Evolutionary conservation across 2,888 invertebrate species (phyloP).

Genomic region (Podabrus alpinus): DNA sequence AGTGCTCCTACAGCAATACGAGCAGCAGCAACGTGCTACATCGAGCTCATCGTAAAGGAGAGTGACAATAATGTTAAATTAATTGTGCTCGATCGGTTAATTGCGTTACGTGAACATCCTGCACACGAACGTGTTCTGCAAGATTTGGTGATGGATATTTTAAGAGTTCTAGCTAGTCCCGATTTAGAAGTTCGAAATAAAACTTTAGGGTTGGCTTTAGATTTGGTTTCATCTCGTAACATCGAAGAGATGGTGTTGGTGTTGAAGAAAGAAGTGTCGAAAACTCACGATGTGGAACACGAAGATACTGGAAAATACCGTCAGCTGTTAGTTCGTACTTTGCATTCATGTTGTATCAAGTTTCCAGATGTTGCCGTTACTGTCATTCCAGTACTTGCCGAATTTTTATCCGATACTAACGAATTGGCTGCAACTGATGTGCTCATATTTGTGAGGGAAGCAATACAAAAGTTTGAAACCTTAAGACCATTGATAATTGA

Average conservation of each 20-base stretch:
- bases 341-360: conserved; percentile 92
- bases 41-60: conserved; percentile 98
- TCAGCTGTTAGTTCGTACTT: conserved; percentile 90
- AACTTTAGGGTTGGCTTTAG: conserved; percentile 68
- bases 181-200: conserved; percentile 83
- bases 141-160: conserved; percentile 95
- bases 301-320: conserved; percentile 96
- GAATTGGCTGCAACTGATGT: conserved; percentile 93
- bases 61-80: conserved; percentile 99
- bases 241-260: conserved; percentile 95
- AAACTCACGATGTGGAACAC: conserved; percentile 81
- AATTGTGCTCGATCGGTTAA: conserved; percentile 92
- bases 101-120: conserved; percentile 82
- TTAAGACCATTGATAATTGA: conserved; percentile 82
- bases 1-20: conserved; percentile 93
- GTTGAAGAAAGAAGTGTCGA: conserved; percentile 89
- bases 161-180: conserved; percentile 88
- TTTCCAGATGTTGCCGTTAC: conserved; percentile 94
- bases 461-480: conserved; percentile 89
- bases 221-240: conserved; percentile 87
- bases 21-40: conserved; percentile 93
- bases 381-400: conserved; percentile 92
- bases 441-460: conserved; percentile 91
- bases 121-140: conserved; percentile 84
- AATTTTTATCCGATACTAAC: conserved; percentile 87